Conservation (phyloP, 1,140 invertebrate genomes). For the Luehdorfia chinensis region DNA sequence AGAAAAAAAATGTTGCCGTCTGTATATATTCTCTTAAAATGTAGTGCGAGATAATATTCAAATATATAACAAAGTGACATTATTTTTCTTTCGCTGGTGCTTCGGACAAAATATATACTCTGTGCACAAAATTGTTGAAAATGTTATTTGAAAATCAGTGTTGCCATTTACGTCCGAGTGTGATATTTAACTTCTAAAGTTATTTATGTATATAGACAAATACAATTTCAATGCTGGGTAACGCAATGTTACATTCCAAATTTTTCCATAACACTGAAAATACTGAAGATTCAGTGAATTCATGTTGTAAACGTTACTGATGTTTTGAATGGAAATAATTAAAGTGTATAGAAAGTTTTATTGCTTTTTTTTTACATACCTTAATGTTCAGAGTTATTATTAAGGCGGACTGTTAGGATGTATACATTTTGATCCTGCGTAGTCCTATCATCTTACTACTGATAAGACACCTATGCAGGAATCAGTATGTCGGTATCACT, state of each 20-base stretch:
- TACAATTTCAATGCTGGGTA: constrained; percentile 39
- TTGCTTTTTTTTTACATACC: constrained; percentile 24
- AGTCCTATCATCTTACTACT: too few relatives aligned
- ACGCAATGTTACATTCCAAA: constrained; percentile 66
- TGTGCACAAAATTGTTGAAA: constrained; percentile 47
- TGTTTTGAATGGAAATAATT: constrained; percentile 72
- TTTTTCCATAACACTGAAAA: constrained; percentile 43
- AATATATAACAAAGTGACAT: constrained; percentile 20
- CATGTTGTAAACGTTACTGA: constrained; percentile 62
- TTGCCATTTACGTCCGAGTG: constrained; percentile 26
- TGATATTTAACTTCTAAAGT: constrained; percentile 38
- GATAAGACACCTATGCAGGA: too few relatives aligned
- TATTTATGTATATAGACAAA: constrained; percentile 53
- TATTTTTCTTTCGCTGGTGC: constrained; percentile 32
- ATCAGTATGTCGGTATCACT: too few relatives aligned
- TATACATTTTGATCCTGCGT: too few relatives aligned
- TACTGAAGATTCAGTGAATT: constrained; percentile 33
- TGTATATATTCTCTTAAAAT: constrained; percentile 41
- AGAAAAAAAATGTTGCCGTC: constrained; percentile 35
- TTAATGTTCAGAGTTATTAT: background rate
- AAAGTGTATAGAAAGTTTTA: constrained; percentile 63
- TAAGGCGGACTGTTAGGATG: too few relatives aligned
- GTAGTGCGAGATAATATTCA: constrained; percentile 28
- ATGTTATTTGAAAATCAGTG: constrained; percentile 14
- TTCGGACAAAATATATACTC: constrained; percentile 35